Evolutionary conservation across 2,888 invertebrate genomes (phyloP).

Genomic region (Drosophila paracracens): DNA sequence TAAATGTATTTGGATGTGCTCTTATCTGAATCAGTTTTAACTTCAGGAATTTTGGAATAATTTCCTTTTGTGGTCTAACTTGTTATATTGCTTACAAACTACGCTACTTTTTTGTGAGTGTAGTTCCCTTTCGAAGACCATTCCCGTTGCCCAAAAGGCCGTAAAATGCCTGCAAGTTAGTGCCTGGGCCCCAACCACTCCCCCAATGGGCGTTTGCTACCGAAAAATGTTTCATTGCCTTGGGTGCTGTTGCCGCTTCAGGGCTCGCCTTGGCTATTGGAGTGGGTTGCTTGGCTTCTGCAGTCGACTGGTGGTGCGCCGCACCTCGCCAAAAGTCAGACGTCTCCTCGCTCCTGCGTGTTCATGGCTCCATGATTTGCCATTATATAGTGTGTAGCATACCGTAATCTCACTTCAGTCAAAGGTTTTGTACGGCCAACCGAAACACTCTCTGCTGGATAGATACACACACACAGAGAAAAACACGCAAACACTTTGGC

Average conservation of each 20-base stretch:
- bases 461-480: constrained; percentile 22
- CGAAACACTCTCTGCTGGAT: constrained; percentile 33
- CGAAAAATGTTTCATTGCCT: constrained; percentile 80
- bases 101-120: background rate
- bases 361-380: constrained; percentile 66
- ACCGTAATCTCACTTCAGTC: constrained; percentile 78
- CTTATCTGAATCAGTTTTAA: too few relatives aligned
- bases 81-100: background rate
- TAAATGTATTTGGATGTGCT: background rate
- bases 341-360: constrained; percentile 12
- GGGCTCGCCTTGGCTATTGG: background rate
- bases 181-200: constrained; percentile 32
- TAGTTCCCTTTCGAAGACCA: background rate
- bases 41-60: background rate
- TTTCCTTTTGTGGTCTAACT: background rate
- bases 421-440: constrained; percentile 72
- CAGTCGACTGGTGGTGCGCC: constrained; percentile 44
- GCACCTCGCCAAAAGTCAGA: constrained; percentile 48
- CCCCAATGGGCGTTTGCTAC: constrained; percentile 54
- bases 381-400: constrained; percentile 70
- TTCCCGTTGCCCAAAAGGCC: constrained; percentile 66
- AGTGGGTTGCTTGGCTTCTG: constrained; percentile 28
- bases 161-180: constrained; percentile 80
- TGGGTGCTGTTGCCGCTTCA: constrained; percentile 30
- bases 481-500: constrained; percentile 60